Percentiles rank a stretch among this genome's conserved stretches.
Conservation (phyloP, 2,888 invertebrate species). For the Morpho helenor region DNA sequence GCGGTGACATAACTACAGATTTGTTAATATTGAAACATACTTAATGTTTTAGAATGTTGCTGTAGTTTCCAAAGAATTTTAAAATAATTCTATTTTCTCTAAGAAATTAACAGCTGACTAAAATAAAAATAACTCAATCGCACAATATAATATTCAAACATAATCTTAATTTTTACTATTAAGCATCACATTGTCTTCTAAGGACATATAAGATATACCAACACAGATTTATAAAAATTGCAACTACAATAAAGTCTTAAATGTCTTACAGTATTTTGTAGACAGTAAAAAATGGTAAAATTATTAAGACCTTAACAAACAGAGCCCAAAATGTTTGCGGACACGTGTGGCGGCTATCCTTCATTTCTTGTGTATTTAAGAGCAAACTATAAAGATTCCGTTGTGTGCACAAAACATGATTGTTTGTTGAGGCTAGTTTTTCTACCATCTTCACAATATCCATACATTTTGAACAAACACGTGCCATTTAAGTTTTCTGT, state of each 20-base stretch:
- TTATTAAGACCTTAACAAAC: slow-evolving; percentile 51
- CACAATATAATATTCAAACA: too few relatives aligned
- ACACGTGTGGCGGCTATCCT: slow-evolving; percentile 62
- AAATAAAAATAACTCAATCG: too few relatives aligned
- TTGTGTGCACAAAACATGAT: slow-evolving; percentile 45
- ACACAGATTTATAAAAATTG: background rate
- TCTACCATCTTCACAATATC: slow-evolving; percentile 14
- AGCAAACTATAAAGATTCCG: slow-evolving; percentile 60
- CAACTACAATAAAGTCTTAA: background rate
- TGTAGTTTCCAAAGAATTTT: too few relatives aligned
- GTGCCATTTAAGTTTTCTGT: slow-evolving; percentile 16
- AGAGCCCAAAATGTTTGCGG: slow-evolving; percentile 60
- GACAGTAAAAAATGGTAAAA: slow-evolving; percentile 23
- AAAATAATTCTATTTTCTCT: too few relatives aligned
- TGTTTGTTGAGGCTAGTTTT: slow-evolving; percentile 27
- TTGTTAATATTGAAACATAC: too few relatives aligned
- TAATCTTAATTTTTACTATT: too few relatives aligned
- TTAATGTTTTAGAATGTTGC: too few relatives aligned
- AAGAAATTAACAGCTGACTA: too few relatives aligned
- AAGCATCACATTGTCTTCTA: too few relatives aligned
- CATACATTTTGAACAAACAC: slow-evolving; percentile 17
- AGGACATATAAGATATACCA: too few relatives aligned
- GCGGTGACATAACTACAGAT: background rate
- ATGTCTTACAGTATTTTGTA: background rate
- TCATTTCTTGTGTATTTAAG: slow-evolving; percentile 53